These are phyloP conservation scores for Thereva nobilitata DNA, from an alignment of 2,888 invertebrate genomes.

Conservation along the genomic window DNA sequence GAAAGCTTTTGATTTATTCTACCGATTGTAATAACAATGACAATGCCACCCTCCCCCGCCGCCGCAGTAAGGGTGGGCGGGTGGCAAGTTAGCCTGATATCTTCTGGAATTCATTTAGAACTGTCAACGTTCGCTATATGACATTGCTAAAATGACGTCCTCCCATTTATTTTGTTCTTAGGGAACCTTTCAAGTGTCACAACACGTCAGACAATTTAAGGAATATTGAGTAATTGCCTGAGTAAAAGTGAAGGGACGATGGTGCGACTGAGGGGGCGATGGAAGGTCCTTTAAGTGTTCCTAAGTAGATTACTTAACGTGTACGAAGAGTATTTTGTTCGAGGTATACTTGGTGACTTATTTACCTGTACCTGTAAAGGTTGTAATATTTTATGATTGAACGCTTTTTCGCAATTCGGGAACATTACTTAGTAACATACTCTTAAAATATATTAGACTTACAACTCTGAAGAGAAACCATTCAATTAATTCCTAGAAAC, in stretches of 20 bases:
- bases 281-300: too few relatives aligned
- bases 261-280: too few relatives aligned
- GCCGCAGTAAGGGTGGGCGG: not conserved
- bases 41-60: not conserved
- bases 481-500: too few relatives aligned
- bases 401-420: too few relatives aligned
- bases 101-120: slow-evolving; percentile 32
- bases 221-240: slow-evolving; percentile 28
- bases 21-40: slow-evolving; percentile 18
- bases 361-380: too few relatives aligned
- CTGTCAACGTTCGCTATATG: slow-evolving; percentile 33
- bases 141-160: slow-evolving; percentile 25
- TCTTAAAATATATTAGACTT: too few relatives aligned
- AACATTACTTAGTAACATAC: too few relatives aligned
- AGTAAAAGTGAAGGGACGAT: not conserved
- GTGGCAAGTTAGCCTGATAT: slow-evolving; percentile 15
- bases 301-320: too few relatives aligned
- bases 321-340: too few relatives aligned
- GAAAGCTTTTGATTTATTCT: slow-evolving; percentile 30
- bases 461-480: too few relatives aligned
- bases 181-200: slow-evolving; percentile 27
- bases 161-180: slow-evolving; percentile 31
- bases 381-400: too few relatives aligned
- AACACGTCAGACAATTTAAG: slow-evolving; percentile 29
- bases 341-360: too few relatives aligned